Base-by-base conservation (phyloP, 1,140 invertebrate species). In the Varroa destructor region DNA sequence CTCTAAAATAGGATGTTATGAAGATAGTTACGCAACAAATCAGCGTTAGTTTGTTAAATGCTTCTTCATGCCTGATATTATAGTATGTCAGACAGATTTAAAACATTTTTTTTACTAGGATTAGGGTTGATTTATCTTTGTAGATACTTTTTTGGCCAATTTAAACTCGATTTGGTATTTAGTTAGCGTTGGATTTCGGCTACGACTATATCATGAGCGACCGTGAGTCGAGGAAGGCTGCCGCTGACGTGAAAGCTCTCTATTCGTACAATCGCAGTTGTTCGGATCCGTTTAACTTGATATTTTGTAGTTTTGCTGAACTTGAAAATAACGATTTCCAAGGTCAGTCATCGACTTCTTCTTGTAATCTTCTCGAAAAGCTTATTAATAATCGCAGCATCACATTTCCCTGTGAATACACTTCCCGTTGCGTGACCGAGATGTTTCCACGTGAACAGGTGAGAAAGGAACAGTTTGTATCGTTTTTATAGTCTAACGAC, bases 251-350 rank as follows among this genome's bases (percentile, higher is more conserved):
- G 12, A 14, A 40, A 37, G 10, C 12, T 40, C 40, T 67, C 12
- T 67, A 43, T 37, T n/a, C 61, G 37, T 40, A 40, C 14, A 67
- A 67, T 37, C 40, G 61, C 2, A 1, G 1, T 40, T 36, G 12
- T 1, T 43, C 61, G 61, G 14, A 14, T 12, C 61, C 61, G 10
- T 14, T 67, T 12, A 67, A 67, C 40, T 46, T 67, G 40, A 40
- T 14, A 14, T 46, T 67, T 8, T 67, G 61, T 37, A 67, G 61
- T 40, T 67, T 67, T 40, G 46, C 46, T 51, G 61, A 67, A 12
- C 3, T 37, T 40, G 61, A 67, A 8, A 67, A n/a, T 8, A 40
- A 46, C 36, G 14, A 14, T 2, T 67, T 37, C 4, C 8, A 3
- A 8, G 46, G 4, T 8, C 4, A 51, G 46, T 8, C 46, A 51